phyloP scores from a whole-genome alignment of 2,113 vertebrate species.

The Dolichallabes microphthalmus region DNA sequence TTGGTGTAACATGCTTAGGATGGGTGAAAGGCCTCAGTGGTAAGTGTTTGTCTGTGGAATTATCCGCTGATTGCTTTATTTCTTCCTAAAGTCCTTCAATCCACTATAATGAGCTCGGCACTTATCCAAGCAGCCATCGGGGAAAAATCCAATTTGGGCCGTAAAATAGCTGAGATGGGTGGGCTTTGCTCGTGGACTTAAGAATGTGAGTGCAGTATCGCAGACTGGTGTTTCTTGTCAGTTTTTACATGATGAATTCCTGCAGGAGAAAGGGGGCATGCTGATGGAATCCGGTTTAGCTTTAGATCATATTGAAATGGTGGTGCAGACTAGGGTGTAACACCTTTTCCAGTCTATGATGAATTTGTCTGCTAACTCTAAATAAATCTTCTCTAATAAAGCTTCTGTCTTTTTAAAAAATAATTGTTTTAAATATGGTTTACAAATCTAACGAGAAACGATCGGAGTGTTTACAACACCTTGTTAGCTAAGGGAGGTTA shows the following conservation, averaged over 20 bases:
- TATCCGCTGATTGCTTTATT: slow-evolving; percentile 54
- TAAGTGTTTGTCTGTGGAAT: slow-evolving; percentile 48
- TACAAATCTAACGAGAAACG: not conserved
- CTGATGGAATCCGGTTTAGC: slow-evolving; percentile 8
- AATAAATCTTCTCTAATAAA: not conserved
- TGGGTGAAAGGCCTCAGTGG: slow-evolving; percentile 14
- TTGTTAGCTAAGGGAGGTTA: not conserved
- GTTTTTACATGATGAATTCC: slow-evolving; percentile 24
- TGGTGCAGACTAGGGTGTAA: not conserved
- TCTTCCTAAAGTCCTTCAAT: slow-evolving; percentile 49
- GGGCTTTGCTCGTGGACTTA: slow-evolving; percentile 28
- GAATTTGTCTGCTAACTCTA: not conserved
- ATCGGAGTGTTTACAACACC: not conserved
- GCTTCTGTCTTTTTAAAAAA: not conserved
- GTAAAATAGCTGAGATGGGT: slow-evolving; percentile 45
- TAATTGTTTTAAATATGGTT: not conserved
- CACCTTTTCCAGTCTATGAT: not conserved
- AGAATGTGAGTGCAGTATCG: slow-evolving; percentile 24
- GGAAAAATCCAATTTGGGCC: slow-evolving; percentile 52
- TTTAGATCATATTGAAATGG: not conserved
- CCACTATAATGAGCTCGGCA: slow-evolving; percentile 49
- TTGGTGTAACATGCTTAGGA: slow-evolving; percentile 31
- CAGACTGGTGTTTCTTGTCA: slow-evolving; percentile 31
- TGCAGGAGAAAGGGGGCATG: slow-evolving; percentile 9
- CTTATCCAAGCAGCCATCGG: slow-evolving; percentile 48